Evolutionary conservation across 92 coral and sea anemone genomes (phyloP).

Genomic region (Porites rus): DNA sequence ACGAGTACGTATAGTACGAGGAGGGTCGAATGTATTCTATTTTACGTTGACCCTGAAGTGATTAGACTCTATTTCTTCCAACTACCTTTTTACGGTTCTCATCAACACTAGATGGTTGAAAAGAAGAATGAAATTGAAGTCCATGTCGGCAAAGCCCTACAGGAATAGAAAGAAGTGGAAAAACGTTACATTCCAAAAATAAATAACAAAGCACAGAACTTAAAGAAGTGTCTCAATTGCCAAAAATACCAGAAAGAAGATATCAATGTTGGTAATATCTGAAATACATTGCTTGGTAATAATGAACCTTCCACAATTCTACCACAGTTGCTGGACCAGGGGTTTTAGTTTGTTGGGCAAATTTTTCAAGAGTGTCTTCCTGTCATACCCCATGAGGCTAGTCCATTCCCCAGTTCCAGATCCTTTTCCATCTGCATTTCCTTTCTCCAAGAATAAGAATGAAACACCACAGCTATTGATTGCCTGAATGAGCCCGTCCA

Average conservation of each 20-base stretch:
- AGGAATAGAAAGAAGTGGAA: neutral
- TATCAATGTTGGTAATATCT: neutral
- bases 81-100: slow-evolving; percentile 31
- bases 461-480: slow-evolving; percentile 33
- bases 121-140: slow-evolving; percentile 47
- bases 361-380: slow-evolving; percentile 9
- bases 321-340: slow-evolving; percentile 29
- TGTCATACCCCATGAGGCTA: slow-evolving; percentile 44
- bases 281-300: neutral
- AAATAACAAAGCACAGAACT: neutral
- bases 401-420: slow-evolving; percentile 31
- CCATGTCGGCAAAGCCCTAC: slow-evolving; percentile 39
- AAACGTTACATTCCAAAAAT: neutral
- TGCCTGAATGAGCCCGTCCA: slow-evolving; percentile 8
- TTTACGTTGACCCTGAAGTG: neutral
- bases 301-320: slow-evolving; percentile 50
- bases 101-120: slow-evolving; percentile 20
- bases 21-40: neutral
- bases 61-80: too few species aligned
- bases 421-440: slow-evolving; percentile 21
- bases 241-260: neutral
- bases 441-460: slow-evolving; percentile 44
- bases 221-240: neutral
- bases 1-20: too few species aligned
- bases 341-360: slow-evolving; percentile 14